Conservation (phyloP, 2,113 vertebrate species). For the Charadrius vociferus region DNA sequence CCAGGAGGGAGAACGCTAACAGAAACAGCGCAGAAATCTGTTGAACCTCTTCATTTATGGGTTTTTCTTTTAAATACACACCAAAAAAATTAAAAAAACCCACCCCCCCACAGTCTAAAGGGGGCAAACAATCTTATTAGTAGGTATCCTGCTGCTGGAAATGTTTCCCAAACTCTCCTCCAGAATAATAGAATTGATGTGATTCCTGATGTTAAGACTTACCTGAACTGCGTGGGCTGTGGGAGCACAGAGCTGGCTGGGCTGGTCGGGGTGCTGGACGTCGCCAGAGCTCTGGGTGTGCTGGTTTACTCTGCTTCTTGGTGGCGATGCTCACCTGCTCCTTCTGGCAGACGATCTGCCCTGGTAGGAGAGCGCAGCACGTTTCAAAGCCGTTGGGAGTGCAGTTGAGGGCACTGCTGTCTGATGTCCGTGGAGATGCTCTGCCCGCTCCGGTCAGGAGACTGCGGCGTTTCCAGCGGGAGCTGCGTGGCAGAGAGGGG, state of each 20-base stretch:
- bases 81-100: not conserved
- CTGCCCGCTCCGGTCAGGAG: accelerated
- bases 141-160: not conserved
- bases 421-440: not conserved
- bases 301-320: not conserved
- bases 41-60: not conserved
- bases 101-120: not conserved
- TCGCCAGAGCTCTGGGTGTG: too few species aligned
- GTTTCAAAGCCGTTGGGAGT: not conserved
- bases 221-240: accelerated
- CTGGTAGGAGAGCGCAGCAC: accelerated
- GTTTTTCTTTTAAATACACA: not conserved
- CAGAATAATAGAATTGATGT: not conserved
- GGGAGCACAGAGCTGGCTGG: accelerated
- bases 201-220: not conserved
- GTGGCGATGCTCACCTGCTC: not conserved
- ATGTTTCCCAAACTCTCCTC: not conserved
- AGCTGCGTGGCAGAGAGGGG: accelerated
- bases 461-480: accelerated
- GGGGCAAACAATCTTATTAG: not conserved
- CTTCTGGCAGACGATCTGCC: not conserved
- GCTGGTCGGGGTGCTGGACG: not conserved
- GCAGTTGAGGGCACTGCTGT: too few species aligned
- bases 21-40: not conserved
- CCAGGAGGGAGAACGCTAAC: not conserved